phyloP scores from a whole-genome alignment of 2,113 vertebrate species.

The Xiphophorus hellerii region DNA sequence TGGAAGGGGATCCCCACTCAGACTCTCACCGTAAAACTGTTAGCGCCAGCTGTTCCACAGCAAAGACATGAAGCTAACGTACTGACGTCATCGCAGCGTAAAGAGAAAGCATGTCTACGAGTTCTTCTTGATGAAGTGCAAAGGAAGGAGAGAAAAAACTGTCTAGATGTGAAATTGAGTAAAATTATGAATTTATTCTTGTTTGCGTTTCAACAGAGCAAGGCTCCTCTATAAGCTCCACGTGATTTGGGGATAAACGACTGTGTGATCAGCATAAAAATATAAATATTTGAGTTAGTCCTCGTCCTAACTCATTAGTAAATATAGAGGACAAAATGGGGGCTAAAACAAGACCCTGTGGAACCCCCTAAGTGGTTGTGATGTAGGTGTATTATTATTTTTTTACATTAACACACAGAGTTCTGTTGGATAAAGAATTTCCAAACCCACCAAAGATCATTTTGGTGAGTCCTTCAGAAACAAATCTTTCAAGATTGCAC shows the following conservation, averaged over 20 bases:
- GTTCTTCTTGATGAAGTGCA: background rate
- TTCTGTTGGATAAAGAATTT: background rate
- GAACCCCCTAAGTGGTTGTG: background rate
- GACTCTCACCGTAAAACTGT: background rate
- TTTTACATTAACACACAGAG: background rate
- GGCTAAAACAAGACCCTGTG: background rate
- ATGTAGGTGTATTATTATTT: background rate
- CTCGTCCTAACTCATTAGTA: background rate
- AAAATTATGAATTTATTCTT: background rate
- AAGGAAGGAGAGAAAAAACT: background rate
- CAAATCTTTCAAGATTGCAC: background rate
- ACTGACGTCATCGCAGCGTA: background rate
- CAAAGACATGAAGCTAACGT: background rate
- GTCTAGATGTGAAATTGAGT: background rate
- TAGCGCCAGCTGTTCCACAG: background rate
- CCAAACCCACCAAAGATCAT: background rate
- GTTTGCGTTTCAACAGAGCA: background rate
- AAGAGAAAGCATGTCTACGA: background rate
- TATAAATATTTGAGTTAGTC: background rate
- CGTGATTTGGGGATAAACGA: background rate
- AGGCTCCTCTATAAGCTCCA: background rate
- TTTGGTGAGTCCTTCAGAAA: background rate
- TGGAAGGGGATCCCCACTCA: conserved; percentile 27
- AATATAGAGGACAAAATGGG: background rate
- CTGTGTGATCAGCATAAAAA: background rate